Conservation (phyloP, 2,113 vertebrate genomes). For the Plotosus lineatus region DNA sequence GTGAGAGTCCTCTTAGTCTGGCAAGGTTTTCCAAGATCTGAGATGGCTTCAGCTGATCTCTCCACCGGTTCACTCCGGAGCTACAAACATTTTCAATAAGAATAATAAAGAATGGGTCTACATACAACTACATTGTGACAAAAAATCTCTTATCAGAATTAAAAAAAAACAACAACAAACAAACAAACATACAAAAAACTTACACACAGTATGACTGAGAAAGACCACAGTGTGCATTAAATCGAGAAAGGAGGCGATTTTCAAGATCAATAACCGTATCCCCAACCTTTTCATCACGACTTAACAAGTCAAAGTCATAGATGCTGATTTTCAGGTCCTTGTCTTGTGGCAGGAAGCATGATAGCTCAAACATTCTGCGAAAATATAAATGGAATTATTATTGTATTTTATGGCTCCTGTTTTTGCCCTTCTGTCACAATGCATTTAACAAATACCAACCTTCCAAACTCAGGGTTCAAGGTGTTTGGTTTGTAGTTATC, state of each 20-base stretch:
- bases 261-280: slow-evolving; percentile 95
- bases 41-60: slow-evolving; percentile 90
- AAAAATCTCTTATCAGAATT: not conserved
- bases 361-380: slow-evolving; percentile 93
- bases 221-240: slow-evolving; percentile 88
- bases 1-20: slow-evolving; percentile 82
- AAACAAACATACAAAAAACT: no score
- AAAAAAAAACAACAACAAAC: no score
- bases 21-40: slow-evolving; percentile 87
- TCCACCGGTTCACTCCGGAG: slow-evolving; percentile 92
- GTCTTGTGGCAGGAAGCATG: slow-evolving; percentile 93
- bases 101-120: not conserved
- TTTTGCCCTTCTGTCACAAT: not conserved
- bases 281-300: slow-evolving; percentile 93
- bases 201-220: slow-evolving; percentile 92
- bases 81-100: slow-evolving; percentile 62
- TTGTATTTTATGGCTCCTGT: not conserved
- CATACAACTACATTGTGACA: not conserved
- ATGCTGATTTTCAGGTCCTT: slow-evolving; percentile 96
- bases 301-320: slow-evolving; percentile 90
- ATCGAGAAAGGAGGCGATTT: slow-evolving; percentile 93
- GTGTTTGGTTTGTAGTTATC: slow-evolving; percentile 93
- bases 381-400: not conserved
- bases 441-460: slow-evolving; percentile 68
- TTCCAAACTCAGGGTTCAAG: slow-evolving; percentile 88